These are phyloP conservation scores for Leuctra nigra DNA, from an alignment of 2,888 invertebrate genomes.

Conservation along the genomic window DNA sequence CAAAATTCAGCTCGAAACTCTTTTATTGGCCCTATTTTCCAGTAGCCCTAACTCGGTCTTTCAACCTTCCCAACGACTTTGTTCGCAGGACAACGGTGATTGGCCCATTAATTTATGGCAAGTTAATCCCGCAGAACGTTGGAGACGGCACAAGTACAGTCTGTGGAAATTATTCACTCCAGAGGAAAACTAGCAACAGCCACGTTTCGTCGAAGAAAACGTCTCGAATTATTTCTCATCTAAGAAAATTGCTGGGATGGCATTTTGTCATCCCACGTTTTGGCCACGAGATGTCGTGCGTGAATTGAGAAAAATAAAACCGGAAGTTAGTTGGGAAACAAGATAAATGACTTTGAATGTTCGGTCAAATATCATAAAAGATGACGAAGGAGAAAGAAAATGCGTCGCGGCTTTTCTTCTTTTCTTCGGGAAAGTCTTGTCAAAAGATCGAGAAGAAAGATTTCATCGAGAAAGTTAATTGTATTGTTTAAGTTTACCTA, in stretches of 20 bases:
- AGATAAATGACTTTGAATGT: not conserved
- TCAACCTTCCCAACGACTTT: not conserved
- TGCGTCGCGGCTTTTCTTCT: too few relatives aligned
- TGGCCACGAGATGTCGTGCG: slow-evolving; percentile 1
- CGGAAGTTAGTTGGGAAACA: not conserved
- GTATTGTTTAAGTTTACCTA: too few relatives aligned
- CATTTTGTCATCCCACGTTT: slow-evolving; percentile 2
- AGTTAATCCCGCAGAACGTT: slow-evolving; percentile 16
- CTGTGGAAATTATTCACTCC: slow-evolving; percentile 1
- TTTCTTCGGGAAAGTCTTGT: too few relatives aligned
- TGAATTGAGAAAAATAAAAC: slow-evolving; percentile 7
- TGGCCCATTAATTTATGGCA: slow-evolving; percentile 25
- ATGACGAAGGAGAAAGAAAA: not conserved
- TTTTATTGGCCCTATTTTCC: not conserved
- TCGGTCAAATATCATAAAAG: not conserved
- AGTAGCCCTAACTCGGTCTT: not conserved
- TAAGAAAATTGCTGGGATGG: slow-evolving; percentile 2
- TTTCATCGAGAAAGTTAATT: too few relatives aligned
- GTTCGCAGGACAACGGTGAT: slow-evolving; percentile 18
- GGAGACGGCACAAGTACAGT: not conserved
- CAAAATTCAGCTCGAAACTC: not conserved
- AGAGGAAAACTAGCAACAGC: not conserved
- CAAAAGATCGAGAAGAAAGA: too few relatives aligned
- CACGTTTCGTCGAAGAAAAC: too few relatives aligned
- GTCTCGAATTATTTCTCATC: not conserved